Evolutionary conservation across 2,888 invertebrate genomes (phyloP).

Genomic region (Tinea trinotella): DNA sequence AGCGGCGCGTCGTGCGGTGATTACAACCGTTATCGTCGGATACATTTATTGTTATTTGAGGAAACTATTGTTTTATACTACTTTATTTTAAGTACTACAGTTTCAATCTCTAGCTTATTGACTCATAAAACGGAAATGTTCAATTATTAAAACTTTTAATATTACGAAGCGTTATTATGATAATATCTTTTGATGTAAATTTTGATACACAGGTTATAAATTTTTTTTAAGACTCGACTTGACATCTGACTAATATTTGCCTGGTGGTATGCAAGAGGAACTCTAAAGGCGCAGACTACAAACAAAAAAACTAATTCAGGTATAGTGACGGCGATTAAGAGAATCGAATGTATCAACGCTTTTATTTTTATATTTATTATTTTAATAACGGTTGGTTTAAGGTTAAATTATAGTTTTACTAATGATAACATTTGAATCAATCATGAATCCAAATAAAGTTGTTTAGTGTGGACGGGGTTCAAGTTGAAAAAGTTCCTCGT

Average conservation of each 20-base stretch:
- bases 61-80: constrained; percentile 12
- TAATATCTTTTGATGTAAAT: too few species aligned
- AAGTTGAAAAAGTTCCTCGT: not conserved
- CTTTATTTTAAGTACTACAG: constrained; percentile 1
- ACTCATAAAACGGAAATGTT: not conserved
- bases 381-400: not conserved
- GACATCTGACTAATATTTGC: too few species aligned
- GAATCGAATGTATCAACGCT: too few species aligned
- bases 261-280: too few species aligned
- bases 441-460: not conserved
- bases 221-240: too few species aligned
- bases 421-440: not conserved
- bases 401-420: not conserved
- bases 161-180: too few species aligned
- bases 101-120: not conserved
- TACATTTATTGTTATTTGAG: constrained; percentile 22
- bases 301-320: too few species aligned
- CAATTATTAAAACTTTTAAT: too few species aligned
- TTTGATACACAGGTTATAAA: too few species aligned
- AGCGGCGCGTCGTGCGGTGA: constrained; percentile 19
- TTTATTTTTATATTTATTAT: too few species aligned
- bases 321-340: too few species aligned
- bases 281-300: too few species aligned
- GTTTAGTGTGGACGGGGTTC: not conserved
- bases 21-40: constrained; percentile 18